phyloP scores from a whole-genome alignment of 2,113 vertebrate species.

The Rhea americana region DNA sequence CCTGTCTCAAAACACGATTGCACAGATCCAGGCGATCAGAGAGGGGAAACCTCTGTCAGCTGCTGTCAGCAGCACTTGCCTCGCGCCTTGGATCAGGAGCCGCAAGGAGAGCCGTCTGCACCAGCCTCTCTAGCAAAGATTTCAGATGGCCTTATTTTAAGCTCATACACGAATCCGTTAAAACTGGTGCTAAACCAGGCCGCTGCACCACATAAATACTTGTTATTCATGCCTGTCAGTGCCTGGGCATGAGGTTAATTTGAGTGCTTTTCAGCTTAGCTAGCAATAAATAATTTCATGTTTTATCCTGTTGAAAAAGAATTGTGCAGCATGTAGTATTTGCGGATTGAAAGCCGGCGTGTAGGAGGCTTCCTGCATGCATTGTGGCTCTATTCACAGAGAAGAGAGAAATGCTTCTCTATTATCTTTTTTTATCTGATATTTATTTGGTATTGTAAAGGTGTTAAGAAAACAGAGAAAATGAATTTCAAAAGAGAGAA shows the following conservation, averaged over 20 bases:
- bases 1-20: accelerated
- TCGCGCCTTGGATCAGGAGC: accelerated
- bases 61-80: accelerated
- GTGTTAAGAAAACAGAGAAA: conserved; percentile 38
- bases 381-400: neutral
- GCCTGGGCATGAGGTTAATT: conserved; percentile 60
- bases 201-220: neutral
- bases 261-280: conserved; percentile 62
- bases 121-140: accelerated
- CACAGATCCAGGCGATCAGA: accelerated
- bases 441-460: conserved; percentile 43
- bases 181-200: neutral
- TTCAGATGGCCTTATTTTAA: neutral
- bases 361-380: neutral
- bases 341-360: neutral
- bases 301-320: neutral
- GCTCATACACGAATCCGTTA: neutral
- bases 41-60: neutral
- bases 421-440: neutral
- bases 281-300: conserved; percentile 24
- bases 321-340: neutral
- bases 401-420: neutral
- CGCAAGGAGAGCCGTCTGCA: neutral
- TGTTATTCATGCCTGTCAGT: conserved; percentile 8
- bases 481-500: neutral